Evolutionary conservation across 1,140 invertebrate species (phyloP).

Genomic region (Pantala flavescens): DNA sequence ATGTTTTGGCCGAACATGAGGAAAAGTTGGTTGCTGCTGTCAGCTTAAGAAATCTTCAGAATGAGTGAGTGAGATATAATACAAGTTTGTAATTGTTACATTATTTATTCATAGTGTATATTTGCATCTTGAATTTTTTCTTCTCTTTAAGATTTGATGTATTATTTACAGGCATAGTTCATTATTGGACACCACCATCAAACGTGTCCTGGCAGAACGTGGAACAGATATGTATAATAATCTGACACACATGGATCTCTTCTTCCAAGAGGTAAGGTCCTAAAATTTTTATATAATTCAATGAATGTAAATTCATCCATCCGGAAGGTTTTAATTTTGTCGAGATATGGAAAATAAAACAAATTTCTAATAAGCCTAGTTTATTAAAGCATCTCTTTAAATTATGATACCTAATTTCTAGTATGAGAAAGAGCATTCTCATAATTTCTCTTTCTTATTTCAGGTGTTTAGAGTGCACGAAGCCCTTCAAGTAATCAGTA

Average conservation of each 20-base stretch:
- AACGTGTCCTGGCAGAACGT: constrained; percentile 41
- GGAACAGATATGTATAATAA: constrained; percentile 38
- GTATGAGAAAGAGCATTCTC: too few species aligned
- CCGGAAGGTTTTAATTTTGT: too few species aligned
- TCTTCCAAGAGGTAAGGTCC: constrained; percentile 53
- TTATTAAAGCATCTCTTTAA: too few species aligned
- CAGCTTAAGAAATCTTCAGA: constrained; percentile 53
- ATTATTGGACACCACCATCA: constrained; percentile 47
- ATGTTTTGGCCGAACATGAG: constrained; percentile 56
- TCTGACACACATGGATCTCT: constrained; percentile 56
- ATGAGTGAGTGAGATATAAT: constrained; percentile 44
- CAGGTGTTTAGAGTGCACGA: constrained; percentile 31
- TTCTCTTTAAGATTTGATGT: too few species aligned
- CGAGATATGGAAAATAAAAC: too few species aligned
- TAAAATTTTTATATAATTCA: constrained; percentile 31
- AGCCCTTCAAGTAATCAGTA: constrained; percentile 41
- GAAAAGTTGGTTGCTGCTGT: constrained; percentile 67
- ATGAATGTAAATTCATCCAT: too few species aligned
- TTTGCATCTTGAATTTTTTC: neutral
- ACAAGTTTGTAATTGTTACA: too few species aligned
- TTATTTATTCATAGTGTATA: neutral
- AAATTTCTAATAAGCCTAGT: too few species aligned
- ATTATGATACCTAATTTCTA: too few species aligned
- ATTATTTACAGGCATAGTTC: constrained; percentile 30
- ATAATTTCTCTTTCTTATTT: neutral